These are phyloP conservation scores for Drosophila ananassae DNA, from an alignment of 1,140 invertebrate genomes.

Conservation along the genomic window DNA sequence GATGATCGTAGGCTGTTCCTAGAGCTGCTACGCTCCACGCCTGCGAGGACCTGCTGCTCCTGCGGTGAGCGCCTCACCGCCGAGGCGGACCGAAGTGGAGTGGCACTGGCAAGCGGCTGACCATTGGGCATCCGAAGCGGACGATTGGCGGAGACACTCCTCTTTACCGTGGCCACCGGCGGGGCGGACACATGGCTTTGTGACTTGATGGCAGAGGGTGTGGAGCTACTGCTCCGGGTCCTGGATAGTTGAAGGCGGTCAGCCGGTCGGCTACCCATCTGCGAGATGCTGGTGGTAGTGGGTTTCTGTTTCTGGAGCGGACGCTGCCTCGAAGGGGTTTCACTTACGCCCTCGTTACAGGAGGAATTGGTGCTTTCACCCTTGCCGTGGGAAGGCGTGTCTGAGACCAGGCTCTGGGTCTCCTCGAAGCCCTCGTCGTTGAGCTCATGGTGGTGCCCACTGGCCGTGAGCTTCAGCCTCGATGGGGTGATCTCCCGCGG, in stretches of 20 bases:
- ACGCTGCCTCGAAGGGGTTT: conserved; percentile 50
- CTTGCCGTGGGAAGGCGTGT: conserved; percentile 90
- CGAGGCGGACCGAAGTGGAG: conserved; percentile 45
- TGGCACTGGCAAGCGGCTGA: conserved; percentile 44
- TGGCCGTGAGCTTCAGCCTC: conserved; percentile 50
- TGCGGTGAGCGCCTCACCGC: conserved; percentile 72
- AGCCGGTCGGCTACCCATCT: conserved; percentile 69
- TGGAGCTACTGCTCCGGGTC: conserved; percentile 39
- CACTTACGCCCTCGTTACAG: conserved; percentile 85
- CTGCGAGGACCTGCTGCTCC: conserved; percentile 80
- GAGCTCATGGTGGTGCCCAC: conserved; percentile 88
- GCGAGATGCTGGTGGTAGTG: conserved; percentile 63
- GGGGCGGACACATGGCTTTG: conserved; percentile 54
- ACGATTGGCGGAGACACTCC: conserved; percentile 62
- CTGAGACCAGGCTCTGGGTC: conserved; percentile 93
- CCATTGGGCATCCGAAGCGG: conserved; percentile 73
- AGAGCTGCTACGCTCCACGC: conserved; percentile 87
- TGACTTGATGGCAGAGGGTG: conserved; percentile 39
- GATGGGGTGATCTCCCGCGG: conserved; percentile 69
- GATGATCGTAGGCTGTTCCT: conserved; percentile 91
- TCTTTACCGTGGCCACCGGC: conserved; percentile 38
- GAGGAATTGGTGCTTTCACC: conserved; percentile 87
- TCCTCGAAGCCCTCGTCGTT: conserved; percentile 96
- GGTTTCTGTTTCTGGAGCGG: conserved; percentile 62
- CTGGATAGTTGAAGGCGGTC: conserved; percentile 72